phyloP scores from a whole-genome alignment of 2,113 vertebrate species.

The Ciconia boyciana region DNA sequence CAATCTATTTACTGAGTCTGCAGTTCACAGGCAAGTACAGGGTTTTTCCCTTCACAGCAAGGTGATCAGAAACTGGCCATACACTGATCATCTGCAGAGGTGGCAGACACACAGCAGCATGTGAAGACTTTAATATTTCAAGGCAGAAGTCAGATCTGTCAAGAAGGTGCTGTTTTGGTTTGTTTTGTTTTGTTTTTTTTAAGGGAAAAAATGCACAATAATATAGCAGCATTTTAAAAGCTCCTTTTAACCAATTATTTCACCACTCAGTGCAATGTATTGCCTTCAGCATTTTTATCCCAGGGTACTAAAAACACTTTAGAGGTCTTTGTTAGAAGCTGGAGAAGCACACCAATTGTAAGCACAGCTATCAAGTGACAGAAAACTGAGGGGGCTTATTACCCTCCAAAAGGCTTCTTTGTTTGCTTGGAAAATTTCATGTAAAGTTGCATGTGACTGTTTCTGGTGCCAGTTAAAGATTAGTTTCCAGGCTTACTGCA shows the following conservation, averaged over 20 bases:
- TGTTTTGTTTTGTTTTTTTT: neutral
- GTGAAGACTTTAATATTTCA: neutral
- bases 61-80: neutral
- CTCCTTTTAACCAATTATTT: neutral
- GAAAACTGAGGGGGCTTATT: neutral
- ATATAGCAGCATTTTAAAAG: neutral
- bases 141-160: neutral
- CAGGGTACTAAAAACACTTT: neutral
- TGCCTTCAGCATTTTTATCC: neutral
- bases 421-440: constrained; percentile 1
- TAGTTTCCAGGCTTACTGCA: neutral
- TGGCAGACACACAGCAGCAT: neutral
- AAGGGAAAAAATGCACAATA: neutral
- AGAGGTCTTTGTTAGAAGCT: neutral
- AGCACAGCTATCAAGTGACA: constrained; percentile 8
- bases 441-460: neutral
- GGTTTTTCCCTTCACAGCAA: neutral
- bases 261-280: neutral
- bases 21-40: neutral
- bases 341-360: neutral
- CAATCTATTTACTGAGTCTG: constrained; percentile 32
- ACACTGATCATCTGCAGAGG: neutral
- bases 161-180: neutral
- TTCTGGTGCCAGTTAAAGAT: constrained; percentile 24
- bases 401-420: constrained; percentile 35